phyloP scores from a whole-genome alignment of 2,888 invertebrate genomes.

The Drosophila neonasuta region DNA sequence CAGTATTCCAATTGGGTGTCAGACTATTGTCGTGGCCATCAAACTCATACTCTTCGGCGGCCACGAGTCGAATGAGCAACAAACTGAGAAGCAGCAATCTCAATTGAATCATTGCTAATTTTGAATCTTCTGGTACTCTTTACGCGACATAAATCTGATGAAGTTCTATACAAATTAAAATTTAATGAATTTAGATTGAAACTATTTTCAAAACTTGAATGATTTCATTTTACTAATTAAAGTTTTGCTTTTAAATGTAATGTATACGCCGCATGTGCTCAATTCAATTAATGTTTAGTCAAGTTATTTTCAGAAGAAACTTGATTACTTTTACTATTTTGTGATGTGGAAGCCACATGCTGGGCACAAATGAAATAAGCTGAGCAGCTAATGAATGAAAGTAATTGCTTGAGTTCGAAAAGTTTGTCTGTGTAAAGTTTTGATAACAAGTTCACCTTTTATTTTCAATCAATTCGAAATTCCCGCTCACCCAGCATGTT shows the following conservation, averaged over 20 bases:
- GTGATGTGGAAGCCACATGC: background rate
- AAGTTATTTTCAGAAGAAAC: background rate
- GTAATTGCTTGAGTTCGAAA: slow-evolving; percentile 12
- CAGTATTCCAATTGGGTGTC: slow-evolving; percentile 7
- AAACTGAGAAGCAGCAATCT: background rate
- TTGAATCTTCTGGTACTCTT: background rate
- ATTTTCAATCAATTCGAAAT: slow-evolving; percentile 20
- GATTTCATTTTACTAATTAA: background rate
- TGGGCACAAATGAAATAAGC: slow-evolving; percentile 38
- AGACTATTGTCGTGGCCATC: background rate
- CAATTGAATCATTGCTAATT: slow-evolving; percentile 9
- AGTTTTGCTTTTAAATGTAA: background rate
- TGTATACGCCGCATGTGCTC: background rate
- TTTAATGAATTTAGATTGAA: background rate
- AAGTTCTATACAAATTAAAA: background rate
- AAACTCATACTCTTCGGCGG: background rate
- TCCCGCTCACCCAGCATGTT: slow-evolving; percentile 20
- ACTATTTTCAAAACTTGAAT: slow-evolving; percentile 1
- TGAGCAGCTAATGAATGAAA: slow-evolving; percentile 49
- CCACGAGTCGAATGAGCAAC: background rate
- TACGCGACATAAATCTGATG: slow-evolving; percentile 11
- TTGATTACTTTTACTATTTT: slow-evolving; percentile 29
- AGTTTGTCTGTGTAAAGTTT: slow-evolving; percentile 8
- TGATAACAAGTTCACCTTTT: slow-evolving; percentile 1
- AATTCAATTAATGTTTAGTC: too few species aligned